A percentile compares a stretch with the other conserved stretches of the same genome.
Conservation (phyloP, 2,797 vertebrate species). For the Danionella dracula region DNA sequence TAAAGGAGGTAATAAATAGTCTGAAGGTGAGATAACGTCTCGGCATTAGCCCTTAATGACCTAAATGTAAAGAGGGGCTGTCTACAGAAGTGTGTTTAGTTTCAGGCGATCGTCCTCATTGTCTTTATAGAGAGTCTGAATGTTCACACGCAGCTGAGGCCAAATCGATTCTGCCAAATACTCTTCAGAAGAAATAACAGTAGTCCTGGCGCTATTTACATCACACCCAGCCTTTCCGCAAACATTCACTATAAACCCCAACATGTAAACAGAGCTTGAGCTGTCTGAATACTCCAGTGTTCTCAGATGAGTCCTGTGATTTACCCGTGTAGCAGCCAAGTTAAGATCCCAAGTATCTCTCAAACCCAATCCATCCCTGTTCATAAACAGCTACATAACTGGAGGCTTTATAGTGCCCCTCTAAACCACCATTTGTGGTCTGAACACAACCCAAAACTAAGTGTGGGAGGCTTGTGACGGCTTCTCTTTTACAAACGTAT, state of each 20-base stretch:
- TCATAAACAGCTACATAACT: slow-evolving; percentile 34
- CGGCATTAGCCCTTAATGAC: background rate
- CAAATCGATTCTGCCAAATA: slow-evolving; percentile 7
- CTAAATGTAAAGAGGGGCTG: slow-evolving; percentile 1
- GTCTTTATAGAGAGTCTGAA: slow-evolving; percentile 3
- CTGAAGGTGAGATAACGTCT: background rate
- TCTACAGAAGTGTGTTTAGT: background rate
- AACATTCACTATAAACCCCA: slow-evolving; percentile 47
- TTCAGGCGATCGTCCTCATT: slow-evolving; percentile 16
- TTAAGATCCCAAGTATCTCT: slow-evolving; percentile 17
- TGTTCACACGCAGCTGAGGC: background rate
- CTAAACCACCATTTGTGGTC: slow-evolving; percentile 20
- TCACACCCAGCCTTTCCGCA: slow-evolving; percentile 49
- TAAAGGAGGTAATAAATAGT: slow-evolving; percentile 2
- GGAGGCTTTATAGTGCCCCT: slow-evolving; percentile 15
- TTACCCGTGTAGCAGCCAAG: background rate
- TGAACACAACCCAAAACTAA: slow-evolving; percentile 8
- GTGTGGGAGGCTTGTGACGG: slow-evolving; percentile 5
- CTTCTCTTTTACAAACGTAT: slow-evolving; percentile 12
- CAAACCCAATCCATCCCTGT: slow-evolving; percentile 2
- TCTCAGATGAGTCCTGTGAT: background rate
- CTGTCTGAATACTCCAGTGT: slow-evolving; percentile 20
- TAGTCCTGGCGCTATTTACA: slow-evolving; percentile 41
- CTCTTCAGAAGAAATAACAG: slow-evolving; percentile 23
- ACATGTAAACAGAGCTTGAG: slow-evolving; percentile 19